These are phyloP conservation scores for Dipus sagitta DNA, from an alignment of 2,797 vertebrate genomes.

Conservation along the genomic window DNA sequence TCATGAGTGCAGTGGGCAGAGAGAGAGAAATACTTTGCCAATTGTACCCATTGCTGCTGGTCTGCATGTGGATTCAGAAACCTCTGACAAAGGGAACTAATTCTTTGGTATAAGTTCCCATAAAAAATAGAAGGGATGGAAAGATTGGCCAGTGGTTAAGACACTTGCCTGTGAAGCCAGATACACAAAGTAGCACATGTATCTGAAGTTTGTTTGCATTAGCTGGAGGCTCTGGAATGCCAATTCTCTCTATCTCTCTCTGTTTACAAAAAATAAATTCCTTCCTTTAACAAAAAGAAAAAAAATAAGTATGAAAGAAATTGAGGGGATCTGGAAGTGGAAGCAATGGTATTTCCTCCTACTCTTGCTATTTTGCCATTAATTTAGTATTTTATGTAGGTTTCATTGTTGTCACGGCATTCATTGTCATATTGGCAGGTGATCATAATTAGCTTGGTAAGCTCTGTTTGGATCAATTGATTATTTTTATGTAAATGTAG, in stretches of 20 bases:
- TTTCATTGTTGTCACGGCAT: neutral
- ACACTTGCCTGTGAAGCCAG: no score
- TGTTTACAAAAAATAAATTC: no score
- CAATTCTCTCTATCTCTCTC: no score
- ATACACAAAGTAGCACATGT: no score
- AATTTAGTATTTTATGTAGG: neutral
- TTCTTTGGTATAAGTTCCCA: neutral
- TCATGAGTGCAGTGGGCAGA: neutral
- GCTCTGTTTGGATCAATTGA: neutral
- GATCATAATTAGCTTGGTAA: neutral
- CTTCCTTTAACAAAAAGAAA: no score
- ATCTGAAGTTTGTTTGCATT: no score
- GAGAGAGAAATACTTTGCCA: neutral
- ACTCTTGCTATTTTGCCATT: neutral
- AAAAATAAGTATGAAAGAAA: neutral
- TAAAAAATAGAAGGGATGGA: no score
- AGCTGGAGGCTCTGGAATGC: no score
- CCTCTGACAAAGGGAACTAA: neutral
- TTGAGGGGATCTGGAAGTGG: neutral
- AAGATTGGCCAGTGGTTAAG: no score
- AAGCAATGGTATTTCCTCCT: neutral
- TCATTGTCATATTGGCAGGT: conserved; percentile 3
- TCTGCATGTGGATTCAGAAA: neutral
- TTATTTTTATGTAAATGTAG: conserved; percentile 1
- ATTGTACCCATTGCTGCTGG: neutral